Evolutionary conservation across 37 sponge, comb jelly and placozoan genomes (phyloP).

Genomic region (Geodia barretti): DNA sequence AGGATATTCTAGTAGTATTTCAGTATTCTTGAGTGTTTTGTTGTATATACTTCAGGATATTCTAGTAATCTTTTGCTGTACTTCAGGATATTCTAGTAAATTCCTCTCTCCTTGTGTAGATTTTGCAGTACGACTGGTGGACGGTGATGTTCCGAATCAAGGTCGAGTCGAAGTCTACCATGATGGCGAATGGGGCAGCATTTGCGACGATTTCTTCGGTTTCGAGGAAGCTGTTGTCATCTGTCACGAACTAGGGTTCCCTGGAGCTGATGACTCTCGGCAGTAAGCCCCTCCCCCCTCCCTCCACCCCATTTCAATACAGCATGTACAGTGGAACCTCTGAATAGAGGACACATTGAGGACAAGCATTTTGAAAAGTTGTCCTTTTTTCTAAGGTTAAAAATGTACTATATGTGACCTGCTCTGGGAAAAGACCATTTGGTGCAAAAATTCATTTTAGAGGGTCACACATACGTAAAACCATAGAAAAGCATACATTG

Average conservation of each 20-base stretch:
- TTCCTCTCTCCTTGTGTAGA: background rate
- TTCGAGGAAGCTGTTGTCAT: slow-evolving; percentile 48
- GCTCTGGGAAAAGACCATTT: no score
- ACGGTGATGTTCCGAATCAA: background rate
- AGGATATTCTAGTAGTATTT: background rate
- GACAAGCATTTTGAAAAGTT: no score
- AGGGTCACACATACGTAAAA: no score
- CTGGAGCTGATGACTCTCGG: slow-evolving; percentile 4
- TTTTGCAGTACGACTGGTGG: slow-evolving; percentile 34
- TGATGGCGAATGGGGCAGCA: slow-evolving; percentile 57
- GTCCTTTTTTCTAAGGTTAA: no score
- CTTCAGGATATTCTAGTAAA: background rate
- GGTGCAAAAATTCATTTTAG: no score
- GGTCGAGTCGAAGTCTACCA: slow-evolving; percentile 72
- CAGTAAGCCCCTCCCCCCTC: background rate
- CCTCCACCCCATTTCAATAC: background rate
- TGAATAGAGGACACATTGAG: background rate
- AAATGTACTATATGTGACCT: no score
- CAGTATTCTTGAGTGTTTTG: no score
- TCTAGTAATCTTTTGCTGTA: background rate
- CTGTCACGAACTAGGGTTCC: slow-evolving; percentile 55
- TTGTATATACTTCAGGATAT: background rate
- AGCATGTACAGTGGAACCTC: background rate
- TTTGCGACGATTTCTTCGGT: slow-evolving; percentile 55
- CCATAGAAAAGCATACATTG: no score